Conservation (phyloP, 2,113 vertebrate genomes). For the Abramis brama region DNA sequence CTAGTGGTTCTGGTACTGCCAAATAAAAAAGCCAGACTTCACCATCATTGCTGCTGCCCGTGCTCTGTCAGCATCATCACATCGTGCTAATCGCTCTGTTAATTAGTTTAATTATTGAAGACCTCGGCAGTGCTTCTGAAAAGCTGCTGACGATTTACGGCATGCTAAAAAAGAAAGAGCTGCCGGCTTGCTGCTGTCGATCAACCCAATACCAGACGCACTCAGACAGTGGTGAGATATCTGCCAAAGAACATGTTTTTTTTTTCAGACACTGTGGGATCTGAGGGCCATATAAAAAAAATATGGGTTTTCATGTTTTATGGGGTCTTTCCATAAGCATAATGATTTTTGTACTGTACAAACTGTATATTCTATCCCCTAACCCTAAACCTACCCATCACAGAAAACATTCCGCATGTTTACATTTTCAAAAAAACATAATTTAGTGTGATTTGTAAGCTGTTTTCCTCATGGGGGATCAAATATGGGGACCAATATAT, state of each 20-base stretch:
- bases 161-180: slow-evolving; percentile 42
- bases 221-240: not conserved
- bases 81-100: slow-evolving; percentile 53
- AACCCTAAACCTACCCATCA: no score
- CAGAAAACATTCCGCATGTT: no score
- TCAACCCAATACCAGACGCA: slow-evolving; percentile 8
- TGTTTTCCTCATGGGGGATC: no score
- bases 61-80: slow-evolving; percentile 50
- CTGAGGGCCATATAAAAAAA: not conserved
- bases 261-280: not conserved
- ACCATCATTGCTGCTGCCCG: not conserved
- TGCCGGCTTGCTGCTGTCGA: slow-evolving; percentile 32
- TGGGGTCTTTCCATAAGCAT: no score
- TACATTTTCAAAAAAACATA: no score
- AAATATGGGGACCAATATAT: no score
- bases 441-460: no score
- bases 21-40: slow-evolving; percentile 34
- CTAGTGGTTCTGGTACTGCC: slow-evolving; percentile 2
- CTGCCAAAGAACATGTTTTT: not conserved
- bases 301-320: no score
- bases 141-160: slow-evolving; percentile 54
- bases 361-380: no score
- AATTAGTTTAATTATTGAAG: slow-evolving; percentile 59
- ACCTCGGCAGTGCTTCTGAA: slow-evolving; percentile 33
- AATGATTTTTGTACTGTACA: no score